These are phyloP conservation scores for Cyclina sinensis DNA, from an alignment of 1,140 invertebrate species.

Conservation along the genomic window DNA sequence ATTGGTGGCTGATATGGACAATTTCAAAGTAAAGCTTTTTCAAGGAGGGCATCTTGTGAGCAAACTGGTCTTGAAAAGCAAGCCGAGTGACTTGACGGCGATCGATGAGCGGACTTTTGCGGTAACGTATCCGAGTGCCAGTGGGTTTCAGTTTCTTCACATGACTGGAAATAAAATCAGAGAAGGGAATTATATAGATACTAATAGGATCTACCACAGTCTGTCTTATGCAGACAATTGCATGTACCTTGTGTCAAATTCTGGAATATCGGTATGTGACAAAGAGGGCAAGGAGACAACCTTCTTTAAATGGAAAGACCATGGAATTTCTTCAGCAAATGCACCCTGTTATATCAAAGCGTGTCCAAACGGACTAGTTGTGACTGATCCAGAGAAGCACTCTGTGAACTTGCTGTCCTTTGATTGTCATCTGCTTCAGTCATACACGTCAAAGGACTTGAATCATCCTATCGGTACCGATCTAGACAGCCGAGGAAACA, in stretches of 20 bases:
- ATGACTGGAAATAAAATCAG: conserved; percentile 30
- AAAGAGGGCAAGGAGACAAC: conserved; percentile 30
- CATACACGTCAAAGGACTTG: conserved; percentile 23
- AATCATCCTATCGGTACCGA: conserved; percentile 34
- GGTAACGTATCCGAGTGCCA: conserved; percentile 29
- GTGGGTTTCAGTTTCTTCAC: conserved; percentile 46
- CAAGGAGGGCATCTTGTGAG: conserved; percentile 36
- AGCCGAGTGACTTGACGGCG: conserved; percentile 54
- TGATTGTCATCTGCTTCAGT: conserved; percentile 34
- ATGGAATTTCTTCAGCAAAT: conserved; percentile 10
- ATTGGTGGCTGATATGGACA: conserved; percentile 56
- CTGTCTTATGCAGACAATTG: conserved; percentile 8
- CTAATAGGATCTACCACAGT: conserved; percentile 29
- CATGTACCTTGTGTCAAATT: conserved; percentile 31
- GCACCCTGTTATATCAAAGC: conserved; percentile 35
- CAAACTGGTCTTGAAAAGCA: conserved; percentile 50
- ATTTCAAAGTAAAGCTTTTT: conserved; percentile 64
- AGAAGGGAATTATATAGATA: conserved; percentile 44
- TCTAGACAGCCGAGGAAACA: conserved; percentile 6
- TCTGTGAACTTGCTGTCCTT: conserved; percentile 21
- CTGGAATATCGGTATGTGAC: conserved; percentile 48
- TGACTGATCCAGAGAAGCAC: conserved; percentile 46
- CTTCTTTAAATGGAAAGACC: conserved; percentile 42
- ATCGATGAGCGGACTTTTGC: conserved; percentile 31
- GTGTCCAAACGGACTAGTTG: background rate